phyloP scores from a whole-genome alignment of 2,797 vertebrate species.

The Micrastur ruficollis region DNA sequence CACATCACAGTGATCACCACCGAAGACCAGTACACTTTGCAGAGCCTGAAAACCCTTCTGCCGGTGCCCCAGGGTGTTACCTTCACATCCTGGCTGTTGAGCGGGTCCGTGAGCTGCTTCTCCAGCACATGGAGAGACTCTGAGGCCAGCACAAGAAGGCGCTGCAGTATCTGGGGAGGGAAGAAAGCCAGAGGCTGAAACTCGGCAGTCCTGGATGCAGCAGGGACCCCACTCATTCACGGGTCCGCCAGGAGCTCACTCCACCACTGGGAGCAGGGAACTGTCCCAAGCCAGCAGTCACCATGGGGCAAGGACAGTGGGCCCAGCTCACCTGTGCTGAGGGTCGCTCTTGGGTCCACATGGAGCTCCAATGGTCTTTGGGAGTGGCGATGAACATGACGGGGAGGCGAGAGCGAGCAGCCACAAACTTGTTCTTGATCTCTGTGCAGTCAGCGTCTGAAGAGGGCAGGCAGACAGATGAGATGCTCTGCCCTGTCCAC shows the following conservation, averaged over 20 bases:
- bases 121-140: conserved; percentile 86
- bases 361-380: conserved; percentile 84
- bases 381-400: conserved; percentile 93
- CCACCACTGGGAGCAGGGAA: not conserved
- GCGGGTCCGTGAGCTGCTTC: conserved; percentile 82
- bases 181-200: not conserved
- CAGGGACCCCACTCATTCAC: accelerated
- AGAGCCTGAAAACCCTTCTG: not conserved
- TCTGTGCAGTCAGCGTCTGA: conserved; percentile 85
- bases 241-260: accelerated
- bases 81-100: conserved; percentile 83
- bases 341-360: conserved; percentile 88
- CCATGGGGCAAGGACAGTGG: accelerated
- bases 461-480: not conserved
- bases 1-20: not conserved
- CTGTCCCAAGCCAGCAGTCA: not conserved
- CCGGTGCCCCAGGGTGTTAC: conserved; percentile 53
- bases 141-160: conserved; percentile 81
- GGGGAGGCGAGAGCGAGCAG: conserved; percentile 83
- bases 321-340: conserved; percentile 82
- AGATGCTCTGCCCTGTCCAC: not conserved
- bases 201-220: not conserved
- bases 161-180: conserved; percentile 85
- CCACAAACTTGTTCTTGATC: conserved; percentile 88
- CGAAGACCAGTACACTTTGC: not conserved